Percentiles rank a stretch among this genome's conserved stretches.
phyloP scores from a whole-genome alignment of 2,797 vertebrate genomes.

The Anguilla obscura region DNA sequence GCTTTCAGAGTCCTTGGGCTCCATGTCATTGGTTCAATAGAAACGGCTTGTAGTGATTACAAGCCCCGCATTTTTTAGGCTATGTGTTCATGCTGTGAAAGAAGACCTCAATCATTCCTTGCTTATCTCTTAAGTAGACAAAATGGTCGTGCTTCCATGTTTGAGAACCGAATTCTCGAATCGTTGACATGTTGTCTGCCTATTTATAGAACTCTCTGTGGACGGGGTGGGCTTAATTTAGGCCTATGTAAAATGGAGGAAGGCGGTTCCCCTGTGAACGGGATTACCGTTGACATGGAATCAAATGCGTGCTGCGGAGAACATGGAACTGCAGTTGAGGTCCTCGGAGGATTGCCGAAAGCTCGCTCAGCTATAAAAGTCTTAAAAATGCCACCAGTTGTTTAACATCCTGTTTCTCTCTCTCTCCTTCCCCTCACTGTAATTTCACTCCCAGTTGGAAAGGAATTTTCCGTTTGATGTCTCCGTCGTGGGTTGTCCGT shows the following conservation, averaged over 20 bases:
- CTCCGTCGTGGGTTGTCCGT: not conserved
- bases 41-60: not conserved
- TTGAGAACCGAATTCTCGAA: conserved; percentile 17
- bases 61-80: not conserved
- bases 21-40: not conserved
- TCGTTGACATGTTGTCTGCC: not conserved
- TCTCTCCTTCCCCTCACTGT: not conserved
- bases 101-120: not conserved
- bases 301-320: not conserved
- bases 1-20: not conserved
- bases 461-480: not conserved
- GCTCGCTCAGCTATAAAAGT: not conserved
- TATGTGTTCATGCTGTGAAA: not conserved
- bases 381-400: not conserved
- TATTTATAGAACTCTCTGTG: conserved; percentile 3
- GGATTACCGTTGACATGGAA: not conserved
- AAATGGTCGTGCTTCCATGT: not conserved
- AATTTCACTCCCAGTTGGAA: not conserved
- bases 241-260: not conserved
- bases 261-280: not conserved
- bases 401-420: not conserved
- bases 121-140: not conserved
- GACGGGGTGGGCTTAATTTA: conserved; percentile 10
- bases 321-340: not conserved
- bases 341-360: not conserved